phyloP scores from a whole-genome alignment of 2,113 vertebrate species.

The Chrysochloris asiatica region DNA sequence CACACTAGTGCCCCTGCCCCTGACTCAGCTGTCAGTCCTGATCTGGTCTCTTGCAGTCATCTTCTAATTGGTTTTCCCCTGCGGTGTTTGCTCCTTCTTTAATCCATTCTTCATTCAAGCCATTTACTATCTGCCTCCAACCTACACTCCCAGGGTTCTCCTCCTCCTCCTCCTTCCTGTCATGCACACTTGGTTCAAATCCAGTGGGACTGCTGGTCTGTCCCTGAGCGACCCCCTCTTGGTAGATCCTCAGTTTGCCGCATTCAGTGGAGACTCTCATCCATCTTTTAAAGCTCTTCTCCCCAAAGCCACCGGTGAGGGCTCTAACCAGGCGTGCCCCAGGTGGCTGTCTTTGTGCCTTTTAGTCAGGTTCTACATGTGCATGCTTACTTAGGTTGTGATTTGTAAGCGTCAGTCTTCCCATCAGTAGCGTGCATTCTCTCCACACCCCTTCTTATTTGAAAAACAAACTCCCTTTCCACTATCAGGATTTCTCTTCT shows the following conservation, averaged over 20 bases:
- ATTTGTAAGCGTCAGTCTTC: not conserved
- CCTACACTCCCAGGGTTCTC: not conserved
- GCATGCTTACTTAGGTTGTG: not conserved
- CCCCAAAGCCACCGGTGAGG: not conserved
- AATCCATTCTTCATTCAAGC: not conserved
- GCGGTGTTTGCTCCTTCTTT: not conserved
- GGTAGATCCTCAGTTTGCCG: not conserved
- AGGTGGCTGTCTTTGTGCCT: not conserved
- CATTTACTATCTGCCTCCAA: not conserved
- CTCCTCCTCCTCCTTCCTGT: not conserved
- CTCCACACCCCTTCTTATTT: constrained; percentile 12
- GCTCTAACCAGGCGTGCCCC: not conserved
- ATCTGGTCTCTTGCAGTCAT: not conserved
- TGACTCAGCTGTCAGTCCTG: not conserved
- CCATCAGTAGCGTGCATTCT: not conserved
- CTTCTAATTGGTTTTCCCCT: not conserved
- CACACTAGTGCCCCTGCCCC: not conserved
- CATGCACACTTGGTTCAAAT: not conserved
- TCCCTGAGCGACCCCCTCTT: not conserved
- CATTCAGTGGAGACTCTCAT: constrained; percentile 3
- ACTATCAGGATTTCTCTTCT: constrained; percentile 19
- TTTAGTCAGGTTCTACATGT: constrained; percentile 17
- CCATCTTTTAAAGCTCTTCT: constrained; percentile 18
- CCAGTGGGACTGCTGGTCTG: not conserved
- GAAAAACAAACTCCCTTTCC: constrained; percentile 47